Evolutionary conservation across 2,797 vertebrate species (phyloP), one percentile per base, ranked within the genome.

Genomic region (Astyanax mexicanus): DNA sequence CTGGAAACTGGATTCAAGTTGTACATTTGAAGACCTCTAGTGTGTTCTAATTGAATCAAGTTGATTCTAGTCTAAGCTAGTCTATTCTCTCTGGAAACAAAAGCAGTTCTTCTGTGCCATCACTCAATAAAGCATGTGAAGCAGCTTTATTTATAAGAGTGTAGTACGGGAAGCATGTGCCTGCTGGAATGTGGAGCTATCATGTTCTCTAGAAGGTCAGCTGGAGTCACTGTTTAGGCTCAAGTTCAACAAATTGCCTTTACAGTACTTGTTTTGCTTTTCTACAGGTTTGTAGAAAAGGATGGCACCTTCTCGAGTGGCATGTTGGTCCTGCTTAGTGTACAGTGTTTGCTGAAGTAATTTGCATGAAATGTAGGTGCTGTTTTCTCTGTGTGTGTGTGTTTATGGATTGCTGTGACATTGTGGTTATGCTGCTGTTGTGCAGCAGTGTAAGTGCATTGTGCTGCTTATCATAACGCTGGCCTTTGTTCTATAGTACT

Each of bases 401-500:
- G 37, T 55, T 23, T 55, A 35, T 75, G 60, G 40, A 70, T 66
- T 70, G 32, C 21, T 65, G 13, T 21, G 57, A 23, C 27, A 37
- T 45, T 57, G 15, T 37, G 51, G n/a, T 62, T 79, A n/a, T n/a
- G n/a, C n/a, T 69, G 21, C 9, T 27, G 72, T 66, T 54, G 49
- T 35, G 38, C 54, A 37, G 47, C 21, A n/a, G 0, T 45, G 58
- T 44, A 52, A n/a, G 0, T 45, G 58, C 44, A 52, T 57, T 72
- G 35, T 54, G 73, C 40, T 69, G 55, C 35, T 61, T 68, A 15
- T 78, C 17, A 61, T 74, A 74, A 74, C 72, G 47, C 45, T 12
- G n/a, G 42, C 61, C 47, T 61, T 78, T 81, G 71, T 78, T 25
- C 29, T 72, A 49, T 66, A 79, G 76, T 58, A 54, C 73, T 72